These are phyloP conservation scores for Cactoblastis cactorum DNA, from an alignment of 2,888 invertebrate genomes.

Conservation along the genomic window DNA sequence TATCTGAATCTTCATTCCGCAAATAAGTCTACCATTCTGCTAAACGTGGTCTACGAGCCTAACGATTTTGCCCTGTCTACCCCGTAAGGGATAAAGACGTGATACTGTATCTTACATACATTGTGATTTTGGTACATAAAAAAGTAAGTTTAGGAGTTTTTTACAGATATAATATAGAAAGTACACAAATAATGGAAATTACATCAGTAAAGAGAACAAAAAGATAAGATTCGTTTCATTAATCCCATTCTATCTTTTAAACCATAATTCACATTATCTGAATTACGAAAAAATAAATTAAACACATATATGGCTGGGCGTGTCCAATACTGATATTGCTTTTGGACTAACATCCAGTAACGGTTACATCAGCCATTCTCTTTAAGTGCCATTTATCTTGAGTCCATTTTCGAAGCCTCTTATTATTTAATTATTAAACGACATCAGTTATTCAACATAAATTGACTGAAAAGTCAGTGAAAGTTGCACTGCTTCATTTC, in stretches of 20 bases:
- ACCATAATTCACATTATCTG: not conserved
- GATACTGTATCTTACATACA: too few relatives aligned
- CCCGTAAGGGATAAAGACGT: too few relatives aligned
- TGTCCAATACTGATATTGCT: conserved; percentile 13
- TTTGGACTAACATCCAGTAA: conserved; percentile 30
- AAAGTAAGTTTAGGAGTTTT: too few relatives aligned
- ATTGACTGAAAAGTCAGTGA: conserved; percentile 31
- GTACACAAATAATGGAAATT: too few relatives aligned
- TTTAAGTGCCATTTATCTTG: conserved; percentile 31
- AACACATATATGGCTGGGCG: conserved; percentile 23
- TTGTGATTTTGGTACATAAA: too few relatives aligned
- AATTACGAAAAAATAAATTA: not conserved
- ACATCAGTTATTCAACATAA: conserved; percentile 29
- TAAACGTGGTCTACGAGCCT: too few relatives aligned
- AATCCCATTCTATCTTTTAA: not conserved
- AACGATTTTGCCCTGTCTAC: too few relatives aligned
- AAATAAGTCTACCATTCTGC: too few relatives aligned
- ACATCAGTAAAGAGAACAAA: not conserved
- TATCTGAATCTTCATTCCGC: too few relatives aligned
- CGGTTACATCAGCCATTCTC: conserved; percentile 59
- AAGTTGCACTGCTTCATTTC: conserved; percentile 15
- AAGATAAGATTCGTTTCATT: not conserved
- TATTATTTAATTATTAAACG: conserved; percentile 46
- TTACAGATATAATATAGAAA: too few relatives aligned
- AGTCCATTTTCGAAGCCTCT: conserved; percentile 37